Conservation (phyloP, 1,140 invertebrate genomes). For the Temnothorax longispinosus region DNA sequence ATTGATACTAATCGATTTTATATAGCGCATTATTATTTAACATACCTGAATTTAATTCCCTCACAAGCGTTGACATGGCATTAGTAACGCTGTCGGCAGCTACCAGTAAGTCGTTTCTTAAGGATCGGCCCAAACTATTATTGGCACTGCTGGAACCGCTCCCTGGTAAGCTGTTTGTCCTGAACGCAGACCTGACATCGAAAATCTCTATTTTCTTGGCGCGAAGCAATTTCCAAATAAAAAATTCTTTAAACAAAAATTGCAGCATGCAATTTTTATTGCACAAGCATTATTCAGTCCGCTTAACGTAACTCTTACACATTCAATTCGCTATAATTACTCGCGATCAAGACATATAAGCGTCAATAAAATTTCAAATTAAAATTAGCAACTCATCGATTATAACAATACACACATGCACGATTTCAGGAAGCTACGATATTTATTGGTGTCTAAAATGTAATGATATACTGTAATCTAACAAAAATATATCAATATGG, state of each 20-base stretch:
- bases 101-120: slow-evolving; percentile 94
- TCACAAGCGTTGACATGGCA: slow-evolving; percentile 97
- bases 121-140: slow-evolving; percentile 88
- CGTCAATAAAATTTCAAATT: slow-evolving; percentile 52
- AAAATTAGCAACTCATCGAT: slow-evolving; percentile 49
- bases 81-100: slow-evolving; percentile 98
- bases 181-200: slow-evolving; percentile 85
- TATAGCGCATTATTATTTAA: slow-evolving; percentile 53
- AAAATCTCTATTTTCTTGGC: slow-evolving; percentile 85
- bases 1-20: slow-evolving; percentile 53
- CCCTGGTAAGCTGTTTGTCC: slow-evolving; percentile 85
- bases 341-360: slow-evolving; percentile 36
- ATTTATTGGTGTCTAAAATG: slow-evolving; percentile 48
- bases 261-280: slow-evolving; percentile 64
- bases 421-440: slow-evolving; percentile 33
- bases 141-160: slow-evolving; percentile 84
- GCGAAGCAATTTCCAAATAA: slow-evolving; percentile 80
- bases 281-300: slow-evolving; percentile 60
- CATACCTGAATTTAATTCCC: slow-evolving; percentile 96
- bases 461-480: slow-evolving; percentile 41
- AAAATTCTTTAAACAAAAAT: slow-evolving; percentile 64
- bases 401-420: slow-evolving; percentile 65
- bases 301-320: slow-evolving; percentile 50
- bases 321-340: slow-evolving; percentile 42
- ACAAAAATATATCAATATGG: slow-evolving; percentile 52